Conservation (phyloP, 1,140 invertebrate genomes). For the Planococcus citri region DNA sequence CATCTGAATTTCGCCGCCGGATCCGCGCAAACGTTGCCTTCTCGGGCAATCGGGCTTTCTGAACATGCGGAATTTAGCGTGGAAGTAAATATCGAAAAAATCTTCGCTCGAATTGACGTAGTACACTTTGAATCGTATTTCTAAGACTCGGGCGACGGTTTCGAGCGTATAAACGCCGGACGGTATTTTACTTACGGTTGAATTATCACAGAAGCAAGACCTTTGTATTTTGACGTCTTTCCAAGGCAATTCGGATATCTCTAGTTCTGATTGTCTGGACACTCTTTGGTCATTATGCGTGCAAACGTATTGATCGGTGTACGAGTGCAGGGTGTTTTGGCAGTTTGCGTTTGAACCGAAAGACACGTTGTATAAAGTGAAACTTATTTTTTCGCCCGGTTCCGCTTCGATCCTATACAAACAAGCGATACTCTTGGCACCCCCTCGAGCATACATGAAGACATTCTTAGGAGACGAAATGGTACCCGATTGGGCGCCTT, state of each 20-base stretch:
- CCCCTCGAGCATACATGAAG: constrained; percentile 67
- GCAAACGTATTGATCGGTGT: constrained; percentile 31
- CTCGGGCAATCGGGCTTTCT: constrained; percentile 49
- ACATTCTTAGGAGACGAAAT: constrained; percentile 58
- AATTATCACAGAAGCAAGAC: constrained; percentile 62
- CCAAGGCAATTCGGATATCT: constrained; percentile 47
- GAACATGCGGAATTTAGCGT: constrained; percentile 54
- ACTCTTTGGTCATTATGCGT: constrained; percentile 27
- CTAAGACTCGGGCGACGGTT: constrained; percentile 32
- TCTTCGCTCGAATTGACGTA: constrained; percentile 69
- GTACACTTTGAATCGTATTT: constrained; percentile 54
- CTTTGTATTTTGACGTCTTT: constrained; percentile 44
- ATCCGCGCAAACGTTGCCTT: constrained; percentile 48
- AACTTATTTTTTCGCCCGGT: constrained; percentile 43
- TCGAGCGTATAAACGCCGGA: constrained; percentile 38
- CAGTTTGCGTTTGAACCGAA: constrained; percentile 53
- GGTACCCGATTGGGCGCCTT: constrained; percentile 42
- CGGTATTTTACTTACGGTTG: constrained; percentile 51
- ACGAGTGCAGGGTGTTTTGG: constrained; percentile 51
- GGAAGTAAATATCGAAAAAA: constrained; percentile 64
- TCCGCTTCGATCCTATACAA: constrained; percentile 56
- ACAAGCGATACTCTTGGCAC: constrained; percentile 58
- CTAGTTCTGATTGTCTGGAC: constrained; percentile 42
- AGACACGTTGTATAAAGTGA: constrained; percentile 57
- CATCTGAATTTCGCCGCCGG: constrained; percentile 55